Conservation (phyloP, 2,113 vertebrate species). For the Galeopterus variegatus region DNA sequence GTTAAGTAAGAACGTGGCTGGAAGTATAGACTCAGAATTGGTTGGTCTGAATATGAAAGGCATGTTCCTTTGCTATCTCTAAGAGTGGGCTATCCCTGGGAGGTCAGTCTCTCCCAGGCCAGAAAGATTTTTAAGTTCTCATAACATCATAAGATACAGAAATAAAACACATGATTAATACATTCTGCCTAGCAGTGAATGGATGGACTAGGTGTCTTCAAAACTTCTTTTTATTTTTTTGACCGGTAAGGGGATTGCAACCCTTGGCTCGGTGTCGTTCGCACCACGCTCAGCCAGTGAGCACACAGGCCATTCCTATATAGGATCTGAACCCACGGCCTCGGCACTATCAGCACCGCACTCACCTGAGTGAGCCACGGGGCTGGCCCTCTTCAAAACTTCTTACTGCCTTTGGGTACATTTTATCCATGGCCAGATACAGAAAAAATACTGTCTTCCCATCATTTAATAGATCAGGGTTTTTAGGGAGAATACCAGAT, state of each 20-base stretch:
- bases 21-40: background rate
- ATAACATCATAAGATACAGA: background rate
- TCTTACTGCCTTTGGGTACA: background rate
- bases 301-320: too few species aligned
- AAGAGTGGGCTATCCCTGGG: background rate
- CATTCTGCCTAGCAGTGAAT: background rate
- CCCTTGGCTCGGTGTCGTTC: too few species aligned
- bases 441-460: background rate
- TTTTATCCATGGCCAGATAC: conserved; percentile 6
- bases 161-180: background rate
- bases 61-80: background rate
- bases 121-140: background rate
- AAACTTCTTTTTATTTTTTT: background rate
- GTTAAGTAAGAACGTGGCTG: background rate
- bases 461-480: background rate
- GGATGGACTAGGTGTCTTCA: background rate
- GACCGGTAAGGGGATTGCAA: too few species aligned
- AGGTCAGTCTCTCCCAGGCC: background rate
- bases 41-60: background rate
- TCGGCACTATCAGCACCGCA: too few species aligned
- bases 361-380: too few species aligned
- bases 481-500: background rate
- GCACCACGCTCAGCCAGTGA: too few species aligned
- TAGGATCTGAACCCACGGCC: too few species aligned
- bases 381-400: background rate